These are phyloP conservation scores for Phlogophora meticulosa DNA, from an alignment of 2,888 invertebrate species.

Conservation along the genomic window DNA sequence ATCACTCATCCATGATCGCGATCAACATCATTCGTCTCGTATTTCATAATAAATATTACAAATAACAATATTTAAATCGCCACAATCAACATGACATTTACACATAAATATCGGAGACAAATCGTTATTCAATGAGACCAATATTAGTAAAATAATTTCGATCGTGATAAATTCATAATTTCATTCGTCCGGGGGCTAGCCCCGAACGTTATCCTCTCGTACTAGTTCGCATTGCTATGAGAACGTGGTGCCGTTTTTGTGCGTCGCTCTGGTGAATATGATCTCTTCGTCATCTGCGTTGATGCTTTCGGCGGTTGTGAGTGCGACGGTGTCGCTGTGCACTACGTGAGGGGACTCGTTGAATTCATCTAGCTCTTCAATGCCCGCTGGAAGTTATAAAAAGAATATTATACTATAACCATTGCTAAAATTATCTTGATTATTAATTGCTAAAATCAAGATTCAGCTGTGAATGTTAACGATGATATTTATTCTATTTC, in stretches of 20 bases:
- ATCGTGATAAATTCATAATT: conserved; percentile 64
- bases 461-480: not conserved
- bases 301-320: conserved; percentile 81
- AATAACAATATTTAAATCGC: conserved; percentile 54
- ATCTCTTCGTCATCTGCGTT: conserved; percentile 89
- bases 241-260: conserved; percentile 81
- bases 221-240: conserved; percentile 79
- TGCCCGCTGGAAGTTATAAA: conserved; percentile 86
- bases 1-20: conserved; percentile 35
- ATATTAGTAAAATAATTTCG: conserved; percentile 56
- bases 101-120: conserved; percentile 49
- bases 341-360: conserved; percentile 98
- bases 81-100: conserved; percentile 58
- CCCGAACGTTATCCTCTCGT: conserved; percentile 48
- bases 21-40: conserved; percentile 39
- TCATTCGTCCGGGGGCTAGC: conserved; percentile 18
- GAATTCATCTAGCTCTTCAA: conserved; percentile 97
- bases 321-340: conserved; percentile 86
- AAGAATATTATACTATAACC: conserved; percentile 1
- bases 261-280: conserved; percentile 82
- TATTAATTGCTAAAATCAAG: too few relatives aligned
- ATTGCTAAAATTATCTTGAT: not conserved
- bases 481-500: not conserved
- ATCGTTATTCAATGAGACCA: conserved; percentile 52
- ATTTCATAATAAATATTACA: conserved; percentile 56